Evolutionary conservation across 2,888 invertebrate species (phyloP).

Genomic region (Tuberolachnus salignus): DNA sequence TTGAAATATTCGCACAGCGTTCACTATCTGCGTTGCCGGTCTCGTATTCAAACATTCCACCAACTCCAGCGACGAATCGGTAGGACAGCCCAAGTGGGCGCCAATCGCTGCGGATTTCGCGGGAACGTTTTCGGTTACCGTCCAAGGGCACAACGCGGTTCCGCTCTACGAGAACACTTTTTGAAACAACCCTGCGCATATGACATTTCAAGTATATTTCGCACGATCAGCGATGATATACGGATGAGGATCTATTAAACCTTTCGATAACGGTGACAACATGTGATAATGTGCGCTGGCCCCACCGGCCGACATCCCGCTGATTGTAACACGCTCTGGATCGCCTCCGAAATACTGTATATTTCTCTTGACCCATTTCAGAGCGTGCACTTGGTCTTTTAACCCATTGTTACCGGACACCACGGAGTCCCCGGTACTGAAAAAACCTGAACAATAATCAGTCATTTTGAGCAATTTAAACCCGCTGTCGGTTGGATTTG

Average conservation of each 20-base stretch:
- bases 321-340: constrained; percentile 60
- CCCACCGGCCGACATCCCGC: constrained; percentile 62
- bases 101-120: constrained; percentile 71
- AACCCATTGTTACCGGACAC: constrained; percentile 62
- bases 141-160: constrained; percentile 70
- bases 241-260: constrained; percentile 49
- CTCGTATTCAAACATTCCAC: constrained; percentile 71
- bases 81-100: constrained; percentile 71
- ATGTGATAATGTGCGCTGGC: constrained; percentile 61
- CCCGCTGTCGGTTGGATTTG: too few relatives aligned
- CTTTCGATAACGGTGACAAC: constrained; percentile 61
- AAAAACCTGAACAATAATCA: constrained; percentile 61
- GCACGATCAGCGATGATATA: background rate
- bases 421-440: constrained; percentile 61
- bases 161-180: constrained; percentile 76
- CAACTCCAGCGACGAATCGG: constrained; percentile 65
- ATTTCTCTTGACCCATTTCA: constrained; percentile 62
- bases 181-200: constrained; percentile 64
- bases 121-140: constrained; percentile 67
- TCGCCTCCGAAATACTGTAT: constrained; percentile 62
- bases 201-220: background rate
- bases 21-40: constrained; percentile 63
- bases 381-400: constrained; percentile 61
- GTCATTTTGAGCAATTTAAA: too few relatives aligned
- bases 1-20: constrained; percentile 46